phyloP scores from a whole-genome alignment of 2,888 invertebrate genomes.

The Priapulus caudatus region DNA sequence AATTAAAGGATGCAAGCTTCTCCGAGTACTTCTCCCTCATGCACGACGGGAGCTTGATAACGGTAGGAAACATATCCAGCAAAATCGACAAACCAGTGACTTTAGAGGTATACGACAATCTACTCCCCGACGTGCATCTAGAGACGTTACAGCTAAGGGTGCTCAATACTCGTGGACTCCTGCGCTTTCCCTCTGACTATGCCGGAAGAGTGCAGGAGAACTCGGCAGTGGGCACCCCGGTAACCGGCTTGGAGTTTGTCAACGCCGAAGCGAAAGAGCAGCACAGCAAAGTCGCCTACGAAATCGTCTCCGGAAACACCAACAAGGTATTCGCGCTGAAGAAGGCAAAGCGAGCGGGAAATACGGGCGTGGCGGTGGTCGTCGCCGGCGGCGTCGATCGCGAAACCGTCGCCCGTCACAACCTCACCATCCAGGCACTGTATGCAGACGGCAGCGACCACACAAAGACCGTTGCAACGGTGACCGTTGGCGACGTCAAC shows the following conservation, averaged over 20 bases:
- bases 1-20: neutral
- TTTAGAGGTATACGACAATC: neutral
- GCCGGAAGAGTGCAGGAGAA: neutral
- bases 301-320: neutral
- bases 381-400: neutral
- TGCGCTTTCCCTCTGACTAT: neutral
- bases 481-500: neutral
- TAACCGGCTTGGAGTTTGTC: neutral
- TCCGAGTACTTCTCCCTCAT: neutral
- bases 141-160: neutral
- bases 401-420: neutral
- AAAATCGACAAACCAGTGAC: neutral
- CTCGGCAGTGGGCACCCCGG: neutral
- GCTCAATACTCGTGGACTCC: neutral
- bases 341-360: neutral
- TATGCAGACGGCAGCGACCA: neutral
- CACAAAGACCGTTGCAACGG: neutral
- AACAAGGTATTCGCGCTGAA: neutral
- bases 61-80: neutral
- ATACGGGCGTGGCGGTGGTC: neutral
- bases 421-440: neutral
- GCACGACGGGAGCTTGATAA: neutral
- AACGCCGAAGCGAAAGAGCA: neutral
- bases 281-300: neutral
- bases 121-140: conserved; percentile 1